Conservation (phyloP, 2,113 vertebrate genomes). For the Spea bombifrons region DNA sequence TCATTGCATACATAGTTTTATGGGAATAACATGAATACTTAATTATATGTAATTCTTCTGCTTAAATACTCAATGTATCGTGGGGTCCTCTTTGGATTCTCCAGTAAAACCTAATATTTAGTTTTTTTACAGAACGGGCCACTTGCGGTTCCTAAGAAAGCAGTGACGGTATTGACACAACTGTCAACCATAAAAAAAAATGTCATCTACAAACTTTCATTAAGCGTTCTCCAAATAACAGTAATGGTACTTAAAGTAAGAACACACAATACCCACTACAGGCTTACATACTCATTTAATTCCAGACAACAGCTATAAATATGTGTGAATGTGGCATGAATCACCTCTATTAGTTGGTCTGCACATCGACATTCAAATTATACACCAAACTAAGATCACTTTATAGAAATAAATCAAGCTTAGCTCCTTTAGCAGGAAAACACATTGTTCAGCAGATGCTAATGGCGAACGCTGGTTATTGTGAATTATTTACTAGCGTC, state of each 20-base stretch:
- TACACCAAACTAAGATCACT: background rate
- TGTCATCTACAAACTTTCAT: background rate
- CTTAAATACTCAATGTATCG: too few species aligned
- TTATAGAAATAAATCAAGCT: background rate
- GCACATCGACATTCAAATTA: constrained; percentile 1
- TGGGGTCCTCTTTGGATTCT: too few species aligned
- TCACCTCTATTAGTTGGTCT: background rate
- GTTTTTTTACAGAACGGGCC: too few species aligned
- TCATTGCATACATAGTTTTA: too few species aligned
- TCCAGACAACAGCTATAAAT: background rate
- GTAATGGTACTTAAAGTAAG: background rate
- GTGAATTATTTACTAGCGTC: constrained; percentile 38
- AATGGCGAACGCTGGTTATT: background rate
- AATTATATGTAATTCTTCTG: too few species aligned
- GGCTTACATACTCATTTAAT: background rate
- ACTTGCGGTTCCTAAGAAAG: too few species aligned
- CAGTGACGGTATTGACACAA: background rate
- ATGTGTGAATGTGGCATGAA: background rate
- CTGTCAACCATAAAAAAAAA: background rate
- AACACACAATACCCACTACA: background rate
- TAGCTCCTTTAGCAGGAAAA: background rate
- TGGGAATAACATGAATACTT: too few species aligned
- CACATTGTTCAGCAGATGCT: background rate
- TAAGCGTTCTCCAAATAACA: background rate
- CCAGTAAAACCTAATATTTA: too few species aligned